These are phyloP conservation scores for Drosophila watanabei DNA, from an alignment of 1,140 invertebrate species.

Conservation along the genomic window DNA sequence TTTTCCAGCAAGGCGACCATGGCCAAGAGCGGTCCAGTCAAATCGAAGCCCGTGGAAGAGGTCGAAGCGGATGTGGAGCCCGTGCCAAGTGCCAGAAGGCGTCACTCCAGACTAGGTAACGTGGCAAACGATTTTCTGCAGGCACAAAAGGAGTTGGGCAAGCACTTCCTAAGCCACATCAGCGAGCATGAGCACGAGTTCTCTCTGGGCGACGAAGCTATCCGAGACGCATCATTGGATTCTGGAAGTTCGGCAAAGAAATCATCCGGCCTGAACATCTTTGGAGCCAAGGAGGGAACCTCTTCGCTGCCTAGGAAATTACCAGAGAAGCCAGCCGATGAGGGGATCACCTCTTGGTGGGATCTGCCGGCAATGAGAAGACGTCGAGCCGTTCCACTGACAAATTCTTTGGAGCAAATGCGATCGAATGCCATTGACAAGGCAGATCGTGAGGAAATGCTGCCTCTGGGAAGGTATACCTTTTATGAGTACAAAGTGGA, in stretches of 20 bases:
- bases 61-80: constrained; percentile 47
- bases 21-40: constrained; percentile 18
- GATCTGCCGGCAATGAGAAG: constrained; percentile 61
- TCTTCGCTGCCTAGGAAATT: constrained; percentile 24
- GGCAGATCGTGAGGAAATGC: constrained; percentile 55
- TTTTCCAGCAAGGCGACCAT: constrained; percentile 63
- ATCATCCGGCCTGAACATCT: constrained; percentile 29
- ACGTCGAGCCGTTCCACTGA: constrained; percentile 53
- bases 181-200: constrained; percentile 59
- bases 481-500: constrained; percentile 65
- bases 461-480: constrained; percentile 54
- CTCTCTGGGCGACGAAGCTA: constrained; percentile 32
- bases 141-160: constrained; percentile 68
- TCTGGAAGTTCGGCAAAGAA: neutral
- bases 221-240: constrained; percentile 24
- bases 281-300: constrained; percentile 18
- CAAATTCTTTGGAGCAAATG: constrained; percentile 29
- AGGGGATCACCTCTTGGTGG: constrained; percentile 72
- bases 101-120: constrained; percentile 35
- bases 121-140: constrained; percentile 66
- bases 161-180: constrained; percentile 72
- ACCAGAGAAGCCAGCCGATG: constrained; percentile 20
- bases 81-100: constrained; percentile 39
- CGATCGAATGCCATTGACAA: constrained; percentile 70
- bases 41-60: constrained; percentile 16